Percentiles rank a stretch among this genome's conserved stretches.
Conservation (phyloP, 2,888 invertebrate genomes). For the Spatulosminthurus flaviceps region DNA sequence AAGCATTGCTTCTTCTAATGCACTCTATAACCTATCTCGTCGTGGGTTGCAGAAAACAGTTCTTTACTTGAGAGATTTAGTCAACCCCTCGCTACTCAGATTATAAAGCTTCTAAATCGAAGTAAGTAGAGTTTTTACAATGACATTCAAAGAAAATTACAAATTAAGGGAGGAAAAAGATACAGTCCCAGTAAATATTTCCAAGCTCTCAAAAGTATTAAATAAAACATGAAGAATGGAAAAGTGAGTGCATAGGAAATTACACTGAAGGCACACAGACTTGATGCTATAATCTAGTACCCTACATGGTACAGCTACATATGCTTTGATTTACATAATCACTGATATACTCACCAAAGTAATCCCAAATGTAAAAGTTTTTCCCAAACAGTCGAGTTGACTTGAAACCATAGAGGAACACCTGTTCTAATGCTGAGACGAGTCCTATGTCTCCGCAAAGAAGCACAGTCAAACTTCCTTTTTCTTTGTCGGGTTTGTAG, state of each 20-base stretch:
- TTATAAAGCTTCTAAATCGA: too few species aligned
- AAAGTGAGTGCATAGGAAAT: not conserved
- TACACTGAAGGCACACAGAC: not conserved
- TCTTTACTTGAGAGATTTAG: too few species aligned
- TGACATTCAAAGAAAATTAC: too few species aligned
- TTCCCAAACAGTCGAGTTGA: constrained; percentile 90
- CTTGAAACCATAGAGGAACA: constrained; percentile 94
- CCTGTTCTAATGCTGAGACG: constrained; percentile 91
- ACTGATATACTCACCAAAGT: constrained; percentile 76
- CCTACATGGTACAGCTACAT: too few species aligned
- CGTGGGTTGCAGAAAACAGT: too few species aligned
- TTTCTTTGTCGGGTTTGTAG: constrained; percentile 84
- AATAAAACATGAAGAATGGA: constrained; percentile 17
- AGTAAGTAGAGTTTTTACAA: too few species aligned
- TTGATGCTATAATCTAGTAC: not conserved
- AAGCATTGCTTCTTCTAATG: too few species aligned
- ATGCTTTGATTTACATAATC: not conserved
- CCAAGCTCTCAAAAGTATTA: not conserved
- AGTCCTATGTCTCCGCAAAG: constrained; percentile 95
- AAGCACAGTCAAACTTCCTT: constrained; percentile 78
- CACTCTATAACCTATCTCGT: too few species aligned
- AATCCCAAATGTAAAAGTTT: constrained; percentile 98
- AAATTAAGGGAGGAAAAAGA: too few species aligned
- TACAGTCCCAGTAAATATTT: too few species aligned
- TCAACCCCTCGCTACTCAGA: too few species aligned